Percentiles rank a stretch among this genome's conserved stretches.
Conservation (phyloP, 2,797 vertebrate genomes). For the Lagorchestes hirsutus region DNA sequence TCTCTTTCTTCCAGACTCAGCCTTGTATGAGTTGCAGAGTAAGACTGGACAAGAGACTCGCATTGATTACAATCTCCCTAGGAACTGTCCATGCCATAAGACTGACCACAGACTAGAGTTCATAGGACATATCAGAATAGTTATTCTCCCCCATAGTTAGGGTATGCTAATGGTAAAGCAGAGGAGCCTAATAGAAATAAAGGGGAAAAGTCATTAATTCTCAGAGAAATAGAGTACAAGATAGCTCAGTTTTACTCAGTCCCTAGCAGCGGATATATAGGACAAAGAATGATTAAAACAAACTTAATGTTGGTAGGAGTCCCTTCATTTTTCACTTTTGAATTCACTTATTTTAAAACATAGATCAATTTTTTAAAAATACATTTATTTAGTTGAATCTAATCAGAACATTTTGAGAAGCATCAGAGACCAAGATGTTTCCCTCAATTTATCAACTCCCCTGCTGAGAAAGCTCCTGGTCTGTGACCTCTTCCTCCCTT, state of each 20-base stretch:
- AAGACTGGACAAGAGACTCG: neutral
- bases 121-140: neutral
- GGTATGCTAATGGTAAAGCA: neutral
- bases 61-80: neutral
- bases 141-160: neutral
- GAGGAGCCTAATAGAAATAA: neutral
- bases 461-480: neutral
- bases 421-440: neutral
- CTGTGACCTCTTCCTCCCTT: neutral
- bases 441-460: neutral
- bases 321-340: neutral
- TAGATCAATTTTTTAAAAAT: neutral
- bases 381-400: neutral
- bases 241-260: neutral
- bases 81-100: neutral
- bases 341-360: neutral
- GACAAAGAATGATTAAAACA: neutral
- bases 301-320: neutral
- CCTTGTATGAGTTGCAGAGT: neutral
- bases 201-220: neutral
- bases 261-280: neutral
- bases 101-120: neutral
- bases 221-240: neutral
- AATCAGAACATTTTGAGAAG: neutral
- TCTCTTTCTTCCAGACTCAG: neutral